Evolutionary conservation across 2,888 invertebrate genomes (phyloP).

Genomic region (Drosophila parthenogenetica): DNA sequence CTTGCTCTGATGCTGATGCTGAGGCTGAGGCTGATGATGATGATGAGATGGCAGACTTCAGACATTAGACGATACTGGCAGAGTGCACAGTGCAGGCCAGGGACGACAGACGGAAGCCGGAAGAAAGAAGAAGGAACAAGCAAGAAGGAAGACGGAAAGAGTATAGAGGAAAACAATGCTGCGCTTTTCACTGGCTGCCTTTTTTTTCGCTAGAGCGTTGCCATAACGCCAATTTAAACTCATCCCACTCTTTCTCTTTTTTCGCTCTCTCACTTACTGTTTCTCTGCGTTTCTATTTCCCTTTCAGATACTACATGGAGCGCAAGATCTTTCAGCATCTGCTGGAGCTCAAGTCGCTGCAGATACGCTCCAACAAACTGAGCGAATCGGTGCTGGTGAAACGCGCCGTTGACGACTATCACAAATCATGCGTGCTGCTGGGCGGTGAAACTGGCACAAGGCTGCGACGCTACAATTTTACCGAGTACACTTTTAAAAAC

Average conservation of each 20-base stretch:
- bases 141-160: too few relatives aligned
- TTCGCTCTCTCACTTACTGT: too few relatives aligned
- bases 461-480: constrained; percentile 88
- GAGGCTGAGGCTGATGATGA: constrained; percentile 4
- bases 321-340: constrained; percentile 96
- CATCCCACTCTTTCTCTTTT: neutral
- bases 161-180: constrained; percentile 25
- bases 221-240: constrained; percentile 12
- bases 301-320: constrained; percentile 93
- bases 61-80: neutral
- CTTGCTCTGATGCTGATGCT: neutral
- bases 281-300: neutral
- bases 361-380: constrained; percentile 94
- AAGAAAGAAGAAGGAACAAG: neutral
- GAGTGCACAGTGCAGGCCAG: neutral
- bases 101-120: constrained; percentile 1
- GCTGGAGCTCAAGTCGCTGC: constrained; percentile 95
- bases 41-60: constrained; percentile 18
- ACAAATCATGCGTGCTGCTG: constrained; percentile 90
- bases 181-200: constrained; percentile 34
- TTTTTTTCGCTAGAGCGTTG: neutral
- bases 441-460: constrained; percentile 86
- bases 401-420: constrained; percentile 93
- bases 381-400: constrained; percentile 95
- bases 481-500: constrained; percentile 90